Conservation (phyloP, 35 echinoderm and acorn worm species). For the Patiria miniata region DNA sequence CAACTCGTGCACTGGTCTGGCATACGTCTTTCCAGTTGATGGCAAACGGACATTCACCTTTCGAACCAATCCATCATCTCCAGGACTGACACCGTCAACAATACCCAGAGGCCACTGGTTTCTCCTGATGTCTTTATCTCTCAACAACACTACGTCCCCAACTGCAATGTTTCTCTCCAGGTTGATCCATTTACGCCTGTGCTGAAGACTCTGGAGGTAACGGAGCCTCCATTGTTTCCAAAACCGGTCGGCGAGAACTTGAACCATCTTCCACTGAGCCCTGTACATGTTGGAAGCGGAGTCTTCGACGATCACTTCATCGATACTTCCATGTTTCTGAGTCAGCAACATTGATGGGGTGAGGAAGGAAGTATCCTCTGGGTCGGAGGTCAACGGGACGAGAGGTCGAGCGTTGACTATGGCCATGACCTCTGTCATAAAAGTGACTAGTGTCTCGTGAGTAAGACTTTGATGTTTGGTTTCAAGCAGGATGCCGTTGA, state of each 20-base stretch:
- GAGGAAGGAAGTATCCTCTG: not conserved
- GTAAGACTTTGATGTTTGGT: conserved; percentile 20
- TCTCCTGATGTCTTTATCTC: not conserved
- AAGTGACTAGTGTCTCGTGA: conserved; percentile 54
- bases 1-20: not conserved
- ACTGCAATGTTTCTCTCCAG: not conserved
- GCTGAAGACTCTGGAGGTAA: conserved; percentile 38
- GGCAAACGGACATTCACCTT: not conserved
- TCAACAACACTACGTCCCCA: conserved; percentile 39
- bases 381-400: conserved; percentile 34
- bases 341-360: not conserved
- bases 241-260: conserved; percentile 22
- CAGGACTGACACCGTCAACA: conserved; percentile 7
- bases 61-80: conserved; percentile 16
- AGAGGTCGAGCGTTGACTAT: conserved; percentile 67
- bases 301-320: no score
- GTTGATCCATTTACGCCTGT: conserved; percentile 22
- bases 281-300: no score
- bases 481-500: conserved; percentile 28
- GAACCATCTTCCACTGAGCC: conserved; percentile 32
- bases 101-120: not conserved
- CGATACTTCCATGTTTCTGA: not conserved
- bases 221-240: conserved; percentile 29
- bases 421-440: conserved; percentile 64
- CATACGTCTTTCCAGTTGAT: not conserved